Evolutionary conservation across 2,888 invertebrate species (phyloP), one percentile per base, ranked within the genome.

Genomic region (Thera obeliscata): DNA sequence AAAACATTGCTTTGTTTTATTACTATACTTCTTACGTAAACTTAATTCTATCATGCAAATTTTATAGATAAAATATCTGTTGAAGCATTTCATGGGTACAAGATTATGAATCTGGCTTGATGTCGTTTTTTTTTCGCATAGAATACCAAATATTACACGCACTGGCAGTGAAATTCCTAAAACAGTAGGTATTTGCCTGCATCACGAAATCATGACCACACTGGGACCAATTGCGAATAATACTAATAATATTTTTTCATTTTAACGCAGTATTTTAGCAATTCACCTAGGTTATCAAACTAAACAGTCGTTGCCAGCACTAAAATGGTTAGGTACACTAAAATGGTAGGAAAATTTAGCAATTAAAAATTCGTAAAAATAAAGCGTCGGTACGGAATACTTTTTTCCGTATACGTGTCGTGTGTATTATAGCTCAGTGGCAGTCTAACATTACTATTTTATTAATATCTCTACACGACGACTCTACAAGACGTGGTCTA

Each of bases 1-100:
- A 78, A 78, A 74, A 76, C 68, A 69, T 71, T 74, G 43, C 50
- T 67, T 63, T 60, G 48, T 49, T 52, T 8, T 54, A 48, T 59
- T 38, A 36, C 35, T 64, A 48, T 49, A 46, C 33, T 58, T 38
- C 38, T 50, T 55, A 38, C 1, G 35, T 56, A 0, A 46, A 52
- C 33, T 2, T 59, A 9, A 8, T 50, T 38, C 4, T 41, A 56
- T 57, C 48, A 61, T 66, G 46, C 57, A 61, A 49, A 62, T 43
- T 66, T 56, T 56, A 5, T 33, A 46, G 48, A 33, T 48, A 55
- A 61, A 52, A 49, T n/a, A 52, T 52, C 33, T 9, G 3, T 9
- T 33, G 33, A 33, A 33, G 8, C 48, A 49, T 49, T 33, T 46
- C 7, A 46, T 46, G 43, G 43, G 7, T 7, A 43, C 6, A 9